phyloP scores from a whole-genome alignment of 1,140 invertebrate genomes.

The Hycleus phaleratus region DNA sequence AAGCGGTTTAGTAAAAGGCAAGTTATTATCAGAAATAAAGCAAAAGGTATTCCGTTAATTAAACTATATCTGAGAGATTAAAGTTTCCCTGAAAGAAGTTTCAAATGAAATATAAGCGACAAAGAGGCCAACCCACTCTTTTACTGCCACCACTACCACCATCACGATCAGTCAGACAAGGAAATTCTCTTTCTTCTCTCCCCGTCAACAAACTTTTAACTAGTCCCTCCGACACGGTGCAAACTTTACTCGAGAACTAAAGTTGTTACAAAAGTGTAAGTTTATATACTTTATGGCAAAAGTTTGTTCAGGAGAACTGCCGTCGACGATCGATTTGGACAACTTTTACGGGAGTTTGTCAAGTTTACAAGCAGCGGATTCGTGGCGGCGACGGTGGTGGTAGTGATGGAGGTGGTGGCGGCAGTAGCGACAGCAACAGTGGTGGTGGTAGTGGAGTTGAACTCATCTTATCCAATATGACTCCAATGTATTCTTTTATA shows the following conservation, averaged over 20 bases:
- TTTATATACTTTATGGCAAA: constrained; percentile 41
- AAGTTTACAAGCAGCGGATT: constrained; percentile 7
- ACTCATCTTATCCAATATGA: no score
- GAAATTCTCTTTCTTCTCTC: constrained; percentile 7
- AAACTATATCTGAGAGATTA: constrained; percentile 26
- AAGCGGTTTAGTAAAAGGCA: neutral
- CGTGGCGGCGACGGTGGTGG: neutral
- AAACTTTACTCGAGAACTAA: constrained; percentile 30
- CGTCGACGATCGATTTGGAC: constrained; percentile 21
- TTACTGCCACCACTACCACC: neutral
- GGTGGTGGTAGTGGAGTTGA: no score
- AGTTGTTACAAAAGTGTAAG: constrained; percentile 42
- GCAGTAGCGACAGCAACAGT: no score
- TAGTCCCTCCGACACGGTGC: constrained; percentile 18
- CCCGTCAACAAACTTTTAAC: constrained; percentile 17
- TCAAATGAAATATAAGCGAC: constrained; percentile 23
- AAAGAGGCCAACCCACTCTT: constrained; percentile 6
- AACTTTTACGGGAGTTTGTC: constrained; percentile 13
- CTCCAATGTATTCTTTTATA: no score
- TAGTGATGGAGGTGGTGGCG: no score
- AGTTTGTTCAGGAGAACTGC: constrained; percentile 36
- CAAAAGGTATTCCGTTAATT: constrained; percentile 23
- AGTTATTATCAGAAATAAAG: constrained; percentile 14
- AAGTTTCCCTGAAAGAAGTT: constrained; percentile 21
- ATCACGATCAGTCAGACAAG: constrained; percentile 19